These are phyloP conservation scores for Schizaphis graminum DNA, from an alignment of 2,888 invertebrate species.

Conservation along the genomic window DNA sequence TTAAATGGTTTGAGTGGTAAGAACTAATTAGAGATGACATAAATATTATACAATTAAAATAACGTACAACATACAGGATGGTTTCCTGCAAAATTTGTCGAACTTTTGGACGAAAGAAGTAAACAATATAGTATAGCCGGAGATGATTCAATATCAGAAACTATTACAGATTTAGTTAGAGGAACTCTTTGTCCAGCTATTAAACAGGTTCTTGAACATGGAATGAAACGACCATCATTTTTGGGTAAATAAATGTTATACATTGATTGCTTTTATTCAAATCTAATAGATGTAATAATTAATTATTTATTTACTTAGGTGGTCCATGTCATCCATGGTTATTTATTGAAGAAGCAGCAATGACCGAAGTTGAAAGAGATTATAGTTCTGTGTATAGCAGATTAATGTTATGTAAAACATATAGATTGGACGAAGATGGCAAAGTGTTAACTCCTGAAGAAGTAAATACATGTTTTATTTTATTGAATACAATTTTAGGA, in stretches of 20 bases:
- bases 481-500: slow-evolving; percentile 55
- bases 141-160: slow-evolving; percentile 97
- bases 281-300: background rate
- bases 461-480: slow-evolving; percentile 72
- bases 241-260: slow-evolving; percentile 73
- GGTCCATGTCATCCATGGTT: slow-evolving; percentile 98
- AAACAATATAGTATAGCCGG: slow-evolving; percentile 93
- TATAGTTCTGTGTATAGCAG: slow-evolving; percentile 98
- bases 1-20: slow-evolving; percentile 89
- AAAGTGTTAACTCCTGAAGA: slow-evolving; percentile 99
- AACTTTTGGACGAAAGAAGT: slow-evolving; percentile 94
- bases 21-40: slow-evolving; percentile 4
- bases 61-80: slow-evolving; percentile 75
- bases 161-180: slow-evolving; percentile 95
- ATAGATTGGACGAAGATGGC: slow-evolving; percentile 97
- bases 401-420: slow-evolving; percentile 96
- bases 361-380: slow-evolving; percentile 96
- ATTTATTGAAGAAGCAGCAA: slow-evolving; percentile 97
- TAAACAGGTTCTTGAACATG: slow-evolving; percentile 94
- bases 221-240: slow-evolving; percentile 92
- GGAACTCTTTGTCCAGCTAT: slow-evolving; percentile 94
- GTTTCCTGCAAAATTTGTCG: slow-evolving; percentile 98
- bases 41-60: slow-evolving; percentile 47
- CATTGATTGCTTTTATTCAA: background rate
- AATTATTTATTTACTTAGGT: slow-evolving; percentile 72